Evolutionary conservation across 1,140 invertebrate species (phyloP), one percentile per base, ranked within the genome.

Genomic region (Zaprionus camerounensis): DNA sequence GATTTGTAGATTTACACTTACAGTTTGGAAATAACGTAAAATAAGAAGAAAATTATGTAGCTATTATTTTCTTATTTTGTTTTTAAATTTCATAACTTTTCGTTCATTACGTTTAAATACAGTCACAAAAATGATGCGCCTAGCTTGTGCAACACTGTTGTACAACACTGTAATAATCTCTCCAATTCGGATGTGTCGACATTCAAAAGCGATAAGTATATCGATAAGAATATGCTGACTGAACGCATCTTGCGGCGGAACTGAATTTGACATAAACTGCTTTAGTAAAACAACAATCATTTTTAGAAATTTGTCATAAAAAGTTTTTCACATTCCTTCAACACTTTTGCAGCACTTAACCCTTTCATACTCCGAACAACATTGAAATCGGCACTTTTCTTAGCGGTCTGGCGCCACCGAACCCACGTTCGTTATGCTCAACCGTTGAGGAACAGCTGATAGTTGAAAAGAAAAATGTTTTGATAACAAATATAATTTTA

Each of bases 401-500:
- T 7, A n/a, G 2, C 20, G 7, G 24, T 62, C 20, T 38, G 36
- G 38, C 26, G 41, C 9, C 56, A 22, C 17, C 2, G 4, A 22
- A 61, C 7, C 13, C 4, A 36, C 46, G 63, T 67, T 66, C 56
- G 11, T 22, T 7, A 1, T 17, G n/a, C n/a, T 6, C 1, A 75
- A 38, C 69, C n/a, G 74, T 53, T 73, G 9, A 22, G 17, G 46
- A 65, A 31, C 61, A 20, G 59, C 5, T 70, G 9, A 46, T 28
- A 11, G 4, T 62, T 51, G 38, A 20, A 61, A 78, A 34, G 4
- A 66, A 36, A 17, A 36, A 3, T 6, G 28, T 6, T 44, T 65
- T 58, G 49, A 71, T 77, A 84, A 83, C 70, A 84, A 84, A 84
- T 78, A 78, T 28, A 75, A 71, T 64, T 81, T 85, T 76, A 75